These are phyloP conservation scores for Drosophila rellima DNA, from an alignment of 2,888 invertebrate species.

Conservation along the genomic window DNA sequence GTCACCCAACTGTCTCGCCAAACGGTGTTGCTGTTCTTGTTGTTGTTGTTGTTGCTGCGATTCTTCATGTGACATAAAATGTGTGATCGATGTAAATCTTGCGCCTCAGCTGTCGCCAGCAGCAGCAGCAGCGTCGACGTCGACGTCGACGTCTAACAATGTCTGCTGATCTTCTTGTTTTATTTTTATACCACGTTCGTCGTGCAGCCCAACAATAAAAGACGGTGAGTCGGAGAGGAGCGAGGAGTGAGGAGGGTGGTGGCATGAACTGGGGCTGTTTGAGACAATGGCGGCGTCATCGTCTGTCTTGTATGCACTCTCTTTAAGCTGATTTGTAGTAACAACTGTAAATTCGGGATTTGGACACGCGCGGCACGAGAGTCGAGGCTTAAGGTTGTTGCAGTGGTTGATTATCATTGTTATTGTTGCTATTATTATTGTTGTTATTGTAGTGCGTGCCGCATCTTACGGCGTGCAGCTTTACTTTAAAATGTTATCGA, in stretches of 20 bases:
- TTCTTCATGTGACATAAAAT: constrained; percentile 81
- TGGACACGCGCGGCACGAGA: constrained; percentile 45
- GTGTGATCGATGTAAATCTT: constrained; percentile 80
- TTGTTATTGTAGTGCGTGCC: constrained; percentile 62
- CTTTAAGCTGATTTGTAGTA: constrained; percentile 70
- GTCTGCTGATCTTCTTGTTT: constrained; percentile 75
- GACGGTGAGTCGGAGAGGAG: neutral
- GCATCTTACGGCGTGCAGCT: constrained; percentile 40
- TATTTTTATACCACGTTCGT: constrained; percentile 68
- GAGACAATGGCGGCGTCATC: constrained; percentile 47
- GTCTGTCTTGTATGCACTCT: constrained; percentile 11
- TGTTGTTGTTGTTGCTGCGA: constrained; percentile 31
- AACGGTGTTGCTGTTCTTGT: constrained; percentile 45
- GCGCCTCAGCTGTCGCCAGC: constrained; percentile 71
- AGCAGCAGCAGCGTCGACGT: constrained; percentile 11
- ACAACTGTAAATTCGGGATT: constrained; percentile 68
- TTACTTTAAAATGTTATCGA: constrained; percentile 50
- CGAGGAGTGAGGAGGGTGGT: constrained; percentile 7
- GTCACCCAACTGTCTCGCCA: constrained; percentile 78
- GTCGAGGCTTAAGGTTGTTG: constrained; percentile 31
- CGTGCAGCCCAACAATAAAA: constrained; percentile 32
- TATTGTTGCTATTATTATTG: constrained; percentile 18
- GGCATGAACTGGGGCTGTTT: constrained; percentile 18
- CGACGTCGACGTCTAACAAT: constrained; percentile 30
- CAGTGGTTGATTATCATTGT: constrained; percentile 43